Conservation (phyloP, 2,797 vertebrate genomes). For the Pantherophis vulpinus region DNA sequence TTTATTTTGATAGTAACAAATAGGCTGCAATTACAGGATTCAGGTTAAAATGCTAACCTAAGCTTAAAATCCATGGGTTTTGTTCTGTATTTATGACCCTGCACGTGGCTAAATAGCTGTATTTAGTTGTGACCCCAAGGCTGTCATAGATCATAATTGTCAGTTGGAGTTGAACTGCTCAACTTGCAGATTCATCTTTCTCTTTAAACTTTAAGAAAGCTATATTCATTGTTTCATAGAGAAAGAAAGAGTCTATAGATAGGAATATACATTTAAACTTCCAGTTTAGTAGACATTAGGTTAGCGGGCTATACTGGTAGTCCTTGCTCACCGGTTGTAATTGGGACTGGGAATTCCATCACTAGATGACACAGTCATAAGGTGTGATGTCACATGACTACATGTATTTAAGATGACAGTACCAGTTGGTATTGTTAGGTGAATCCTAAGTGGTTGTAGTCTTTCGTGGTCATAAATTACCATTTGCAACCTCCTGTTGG, state of each 20-base stretch:
- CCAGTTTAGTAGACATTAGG: not conserved
- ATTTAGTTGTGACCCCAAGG: not conserved
- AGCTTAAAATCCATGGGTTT: not conserved
- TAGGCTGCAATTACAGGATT: not conserved
- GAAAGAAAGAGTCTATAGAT: not conserved
- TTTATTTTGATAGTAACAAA: slow-evolving; percentile 2
- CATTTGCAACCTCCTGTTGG: not conserved
- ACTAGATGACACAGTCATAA: not conserved
- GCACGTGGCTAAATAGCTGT: not conserved
- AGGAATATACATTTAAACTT: not conserved
- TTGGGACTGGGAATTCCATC: not conserved
- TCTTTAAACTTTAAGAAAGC: not conserved
- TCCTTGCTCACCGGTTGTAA: not conserved
- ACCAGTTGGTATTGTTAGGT: not conserved
- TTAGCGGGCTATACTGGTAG: not conserved
- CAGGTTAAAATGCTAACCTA: not conserved
- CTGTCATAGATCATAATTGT: not conserved
- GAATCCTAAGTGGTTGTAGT: not conserved
- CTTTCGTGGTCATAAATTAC: not conserved
- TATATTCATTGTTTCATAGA: not conserved
- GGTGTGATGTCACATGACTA: not conserved
- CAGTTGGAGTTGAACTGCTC: not conserved
- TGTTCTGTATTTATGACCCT: not conserved
- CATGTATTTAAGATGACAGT: not conserved
- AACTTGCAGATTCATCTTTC: not conserved